phyloP scores from a whole-genome alignment of 2,113 vertebrate genomes.

The Tetrao urogallus region DNA sequence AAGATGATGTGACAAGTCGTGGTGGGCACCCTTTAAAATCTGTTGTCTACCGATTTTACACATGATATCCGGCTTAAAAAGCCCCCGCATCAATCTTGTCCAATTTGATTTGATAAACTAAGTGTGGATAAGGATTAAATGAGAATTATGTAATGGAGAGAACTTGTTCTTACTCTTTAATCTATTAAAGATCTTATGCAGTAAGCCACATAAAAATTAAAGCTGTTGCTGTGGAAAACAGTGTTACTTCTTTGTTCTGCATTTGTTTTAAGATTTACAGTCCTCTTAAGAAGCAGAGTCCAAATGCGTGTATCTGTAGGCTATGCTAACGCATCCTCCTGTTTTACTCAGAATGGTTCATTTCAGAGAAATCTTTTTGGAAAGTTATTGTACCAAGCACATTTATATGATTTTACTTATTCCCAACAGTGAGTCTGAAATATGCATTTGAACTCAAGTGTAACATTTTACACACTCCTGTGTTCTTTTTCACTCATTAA shows the following conservation, averaged over 20 bases:
- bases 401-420: not conserved
- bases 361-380: not conserved
- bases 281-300: not conserved
- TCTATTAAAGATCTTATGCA: conserved; percentile 77
- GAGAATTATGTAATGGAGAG: conserved; percentile 90
- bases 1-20: conserved; percentile 93
- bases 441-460: not conserved
- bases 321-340: not conserved
- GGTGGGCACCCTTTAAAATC: conserved; percentile 92
- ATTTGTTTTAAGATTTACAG: not conserved
- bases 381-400: not conserved
- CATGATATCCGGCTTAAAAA: conserved; percentile 91
- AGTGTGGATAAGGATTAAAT: conserved; percentile 98
- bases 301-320: not conserved
- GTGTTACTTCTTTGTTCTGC: not conserved
- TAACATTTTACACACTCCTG: not conserved
- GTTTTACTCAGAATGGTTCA: not conserved
- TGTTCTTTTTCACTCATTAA: not conserved
- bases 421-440: not conserved
- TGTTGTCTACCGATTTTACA: conserved; percentile 99
- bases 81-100: conserved; percentile 91
- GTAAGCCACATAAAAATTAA: conserved; percentile 70
- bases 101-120: conserved; percentile 99
- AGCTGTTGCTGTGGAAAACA: conserved; percentile 29
- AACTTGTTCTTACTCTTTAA: conserved; percentile 82